Base-by-base conservation (phyloP, 2,888 invertebrate species). In the Brenthis daphne region DNA sequence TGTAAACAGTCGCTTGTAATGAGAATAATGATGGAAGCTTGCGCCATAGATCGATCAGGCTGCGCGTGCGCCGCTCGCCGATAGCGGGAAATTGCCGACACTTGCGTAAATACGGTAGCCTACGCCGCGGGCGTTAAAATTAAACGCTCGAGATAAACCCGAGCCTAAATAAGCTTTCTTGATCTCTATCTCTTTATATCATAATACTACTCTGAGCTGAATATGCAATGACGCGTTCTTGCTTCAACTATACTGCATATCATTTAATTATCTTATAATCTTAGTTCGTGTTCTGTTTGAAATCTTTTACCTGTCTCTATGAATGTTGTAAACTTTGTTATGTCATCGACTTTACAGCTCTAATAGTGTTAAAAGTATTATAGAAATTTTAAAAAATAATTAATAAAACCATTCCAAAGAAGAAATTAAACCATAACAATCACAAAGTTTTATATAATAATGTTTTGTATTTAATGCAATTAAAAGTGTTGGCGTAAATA, bases 21-120 rank as follows among this genome's bases (percentile, higher is more conserved):
- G 85, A 86, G 85, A 87, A 88, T 89, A 89, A 88, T 87, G 89
- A 91, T 89, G 85, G 88, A 86, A 86, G 80, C 82, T 88, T 88
- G 84, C 87, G 86, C 85, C 87, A 88, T 82, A 84, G 81, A 85
- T 84, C 85, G 81, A 85, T 84, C 85, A 81, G 81, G 80, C 75
- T 75, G 82, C 87, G 88, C 87, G 89, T 85, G 87, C 87, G 81
- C 83, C 64, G 85, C 79, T 79, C 84, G 83, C 80, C 84, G 87
- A 86, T 87, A 81, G 84, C 84, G 85, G 84, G 83, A 86, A 87
- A 87, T 85, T 85, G 83, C 80, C 82, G 73, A 71, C 79, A 82
- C 88, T 92, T 92, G 91, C 92, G 90, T 89, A 90, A 92, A 87
- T 85, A 81, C 85, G 79, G 84, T 84, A 88, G 87, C 82, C 73